Evolutionary conservation across 2,888 invertebrate genomes (phyloP), one percentile per base, ranked within the genome.

Genomic region (Kryphioiulus occultus): DNA sequence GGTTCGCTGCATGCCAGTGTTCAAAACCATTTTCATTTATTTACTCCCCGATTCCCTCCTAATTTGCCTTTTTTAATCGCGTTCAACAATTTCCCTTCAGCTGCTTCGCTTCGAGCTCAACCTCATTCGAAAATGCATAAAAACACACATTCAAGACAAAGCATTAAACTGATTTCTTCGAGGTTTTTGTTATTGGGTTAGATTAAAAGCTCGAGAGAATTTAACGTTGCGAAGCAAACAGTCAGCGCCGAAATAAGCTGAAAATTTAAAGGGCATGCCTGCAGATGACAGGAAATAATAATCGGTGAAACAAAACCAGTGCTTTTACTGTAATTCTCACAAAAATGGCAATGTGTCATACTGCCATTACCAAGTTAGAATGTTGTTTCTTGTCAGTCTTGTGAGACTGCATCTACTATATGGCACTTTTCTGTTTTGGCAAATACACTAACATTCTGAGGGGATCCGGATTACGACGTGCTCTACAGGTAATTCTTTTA

Each of bases 131-230:
- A 68, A 68, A 22, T 22, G 22, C 22, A 68, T 68, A 68, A 68
- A 68, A 53, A 68, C n/a, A 68, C 59, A n/a, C n/a, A n/a, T n/a
- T n/a, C n/a, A 68, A 22, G 22, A 19, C 22, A 68, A 68, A 2
- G 59, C 59, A 68, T 68, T 68, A 68, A 68, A 68, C 59, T 68
- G 59, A 68, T 68, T 68, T 68, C 59, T 68, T 68, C 22, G 59
- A 68, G 59, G 59, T 68, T 68, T 68, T 68, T 68, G 59, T 68
- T 68, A 68, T 26, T 68, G 59, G 59, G 59, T 68, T 68, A 68
- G 59, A 68, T 22, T 68, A 68, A 68, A 68, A 68, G 59, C 59
- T 68, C 59, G 19, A 26, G 59, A 68, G 59, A 26, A 68, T 68
- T 68, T 68, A 68, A 68, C 22, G 22, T 68, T 22, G 2, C n/a